Evolutionary conservation across 2,797 vertebrate species (phyloP).

Genomic region (Pempheris klunzingeri): DNA sequence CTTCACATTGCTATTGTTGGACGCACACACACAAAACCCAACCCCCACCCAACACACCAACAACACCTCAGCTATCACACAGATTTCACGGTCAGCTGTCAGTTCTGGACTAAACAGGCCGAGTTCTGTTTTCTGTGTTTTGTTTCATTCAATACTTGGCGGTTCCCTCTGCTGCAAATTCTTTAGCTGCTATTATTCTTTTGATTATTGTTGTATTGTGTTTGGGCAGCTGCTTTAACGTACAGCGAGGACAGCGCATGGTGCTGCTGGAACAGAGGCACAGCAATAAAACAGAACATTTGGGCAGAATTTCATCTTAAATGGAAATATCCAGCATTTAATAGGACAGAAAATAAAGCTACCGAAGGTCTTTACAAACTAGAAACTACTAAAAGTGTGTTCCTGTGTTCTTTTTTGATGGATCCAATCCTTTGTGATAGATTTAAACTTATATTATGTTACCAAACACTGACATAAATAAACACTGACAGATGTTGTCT

Average conservation of each 20-base stretch:
- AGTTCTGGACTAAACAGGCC: not conserved
- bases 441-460: not conserved
- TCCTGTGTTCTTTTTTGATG: not conserved
- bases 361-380: not conserved
- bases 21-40: slow-evolving; percentile 13
- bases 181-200: slow-evolving; percentile 28
- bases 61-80: slow-evolving; percentile 47
- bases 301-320: not conserved
- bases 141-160: slow-evolving; percentile 18
- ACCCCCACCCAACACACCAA: slow-evolving; percentile 10
- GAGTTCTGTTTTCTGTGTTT: slow-evolving; percentile 37
- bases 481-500: too few species aligned
- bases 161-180: slow-evolving; percentile 10
- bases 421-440: not conserved
- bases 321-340: not conserved
- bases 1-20: slow-evolving; percentile 41
- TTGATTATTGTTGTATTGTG: slow-evolving; percentile 17
- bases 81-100: slow-evolving; percentile 72
- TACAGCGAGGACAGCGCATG: not conserved
- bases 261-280: too few species aligned
- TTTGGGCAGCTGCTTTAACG: slow-evolving; percentile 34
- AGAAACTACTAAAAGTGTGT: not conserved
- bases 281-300: not conserved
- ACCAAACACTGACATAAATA: not conserved
- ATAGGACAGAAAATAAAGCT: not conserved